Evolutionary conservation across 2,888 invertebrate genomes (phyloP).

Genomic region (Caenorhabditis sp.): DNA sequence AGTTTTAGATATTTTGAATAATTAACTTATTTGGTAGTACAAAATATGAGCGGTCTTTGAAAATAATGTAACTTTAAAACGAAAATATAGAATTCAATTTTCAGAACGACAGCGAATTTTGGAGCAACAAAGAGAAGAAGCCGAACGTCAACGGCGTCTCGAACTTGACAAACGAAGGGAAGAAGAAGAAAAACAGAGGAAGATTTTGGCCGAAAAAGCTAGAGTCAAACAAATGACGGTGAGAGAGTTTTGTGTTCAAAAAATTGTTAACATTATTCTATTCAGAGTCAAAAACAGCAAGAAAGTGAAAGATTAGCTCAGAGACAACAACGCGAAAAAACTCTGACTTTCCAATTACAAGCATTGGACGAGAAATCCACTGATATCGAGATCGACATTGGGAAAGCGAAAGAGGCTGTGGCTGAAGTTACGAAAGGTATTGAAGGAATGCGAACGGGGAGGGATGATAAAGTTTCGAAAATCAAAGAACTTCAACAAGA

Average conservation of each 20-base stretch:
- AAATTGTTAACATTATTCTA: constrained; percentile 71
- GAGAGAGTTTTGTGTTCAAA: background rate
- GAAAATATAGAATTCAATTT: too few relatives aligned
- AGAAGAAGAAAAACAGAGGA: constrained; percentile 88
- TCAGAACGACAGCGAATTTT: constrained; percentile 26
- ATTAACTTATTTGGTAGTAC: too few relatives aligned
- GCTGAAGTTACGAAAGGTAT: constrained; percentile 77
- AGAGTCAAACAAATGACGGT: constrained; percentile 84
- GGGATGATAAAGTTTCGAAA: constrained; percentile 87
- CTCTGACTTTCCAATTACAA: constrained; percentile 82
- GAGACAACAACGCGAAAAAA: constrained; percentile 86
- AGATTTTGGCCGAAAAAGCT: constrained; percentile 95
- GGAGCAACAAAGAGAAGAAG: constrained; percentile 76
- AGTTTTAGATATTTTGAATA: too few relatives aligned
- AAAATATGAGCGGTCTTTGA: too few relatives aligned
- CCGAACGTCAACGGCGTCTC: constrained; percentile 79
- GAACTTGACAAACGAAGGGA: constrained; percentile 78
- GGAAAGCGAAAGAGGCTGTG: constrained; percentile 38
- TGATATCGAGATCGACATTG: constrained; percentile 79
- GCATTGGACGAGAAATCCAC: constrained; percentile 79
- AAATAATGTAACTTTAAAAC: too few relatives aligned
- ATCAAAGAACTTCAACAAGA: constrained; percentile 76
- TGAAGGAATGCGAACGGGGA: constrained; percentile 88
- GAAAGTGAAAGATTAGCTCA: constrained; percentile 79
- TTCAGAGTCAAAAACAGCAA: constrained; percentile 61